Percentiles rank a stretch among this genome's conserved stretches.
phyloP scores from a whole-genome alignment of 1,140 invertebrate species.

The Lordiphosa collinella region DNA sequence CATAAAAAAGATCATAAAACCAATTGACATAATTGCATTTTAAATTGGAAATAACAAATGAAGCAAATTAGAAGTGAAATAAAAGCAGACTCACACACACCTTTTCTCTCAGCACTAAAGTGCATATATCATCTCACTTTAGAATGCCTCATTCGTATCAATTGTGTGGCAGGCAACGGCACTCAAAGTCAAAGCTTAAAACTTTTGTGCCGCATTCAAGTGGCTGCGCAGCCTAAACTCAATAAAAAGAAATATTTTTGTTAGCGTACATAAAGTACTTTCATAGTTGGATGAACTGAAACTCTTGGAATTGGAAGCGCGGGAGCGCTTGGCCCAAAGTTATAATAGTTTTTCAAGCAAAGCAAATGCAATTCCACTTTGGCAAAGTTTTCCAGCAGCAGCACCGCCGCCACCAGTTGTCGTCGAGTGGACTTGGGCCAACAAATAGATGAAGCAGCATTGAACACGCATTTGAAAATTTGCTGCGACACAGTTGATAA shows the following conservation, averaged over 20 bases:
- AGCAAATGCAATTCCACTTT: slow-evolving; percentile 74
- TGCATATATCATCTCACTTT: slow-evolving; percentile 25
- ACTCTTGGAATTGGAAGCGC: slow-evolving; percentile 40
- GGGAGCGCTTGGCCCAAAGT: slow-evolving; percentile 36
- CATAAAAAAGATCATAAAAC: slow-evolving; percentile 14
- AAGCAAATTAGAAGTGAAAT: not conserved
- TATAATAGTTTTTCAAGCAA: slow-evolving; percentile 77
- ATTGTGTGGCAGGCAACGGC: slow-evolving; percentile 56
- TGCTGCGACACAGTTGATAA: slow-evolving; percentile 63
- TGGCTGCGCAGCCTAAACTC: slow-evolving; percentile 44
- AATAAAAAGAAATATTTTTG: slow-evolving; percentile 78
- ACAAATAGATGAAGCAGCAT: no score
- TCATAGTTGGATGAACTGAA: slow-evolving; percentile 76
- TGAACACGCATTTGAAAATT: slow-evolving; percentile 52
- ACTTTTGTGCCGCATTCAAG: slow-evolving; percentile 49
- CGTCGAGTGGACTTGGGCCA: slow-evolving; percentile 34
- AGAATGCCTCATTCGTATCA: slow-evolving; percentile 22
- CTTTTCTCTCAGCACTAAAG: slow-evolving; percentile 18
- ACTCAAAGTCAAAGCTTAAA: slow-evolving; percentile 51
- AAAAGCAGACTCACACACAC: not conserved
- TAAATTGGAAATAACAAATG: slow-evolving; percentile 12
- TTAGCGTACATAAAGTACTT: slow-evolving; percentile 77
- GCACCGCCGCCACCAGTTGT: slow-evolving; percentile 45
- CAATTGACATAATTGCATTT: slow-evolving; percentile 54
- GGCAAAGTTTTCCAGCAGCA: slow-evolving; percentile 49